These are phyloP conservation scores for Halichondria panicea DNA, from an alignment of 37 sponge, comb jelly and placozoan genomes.

Conservation along the genomic window DNA sequence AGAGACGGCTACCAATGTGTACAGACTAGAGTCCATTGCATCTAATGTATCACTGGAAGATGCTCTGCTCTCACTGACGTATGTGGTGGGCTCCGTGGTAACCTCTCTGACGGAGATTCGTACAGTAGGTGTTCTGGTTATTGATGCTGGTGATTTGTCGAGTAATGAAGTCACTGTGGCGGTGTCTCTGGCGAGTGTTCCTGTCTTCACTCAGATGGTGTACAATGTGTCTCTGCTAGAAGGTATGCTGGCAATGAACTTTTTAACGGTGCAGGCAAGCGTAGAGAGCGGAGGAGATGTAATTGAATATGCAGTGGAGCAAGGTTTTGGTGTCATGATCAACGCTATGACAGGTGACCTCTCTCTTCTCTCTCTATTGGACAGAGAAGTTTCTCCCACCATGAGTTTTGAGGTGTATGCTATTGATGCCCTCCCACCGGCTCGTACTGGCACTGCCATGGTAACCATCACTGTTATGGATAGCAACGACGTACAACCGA, in stretches of 20 bases:
- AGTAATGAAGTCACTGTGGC: constrained; percentile 35
- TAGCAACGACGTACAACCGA: constrained; percentile 49
- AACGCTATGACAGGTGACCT: constrained; percentile 40
- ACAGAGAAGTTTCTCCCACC: constrained; percentile 29
- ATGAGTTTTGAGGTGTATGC: constrained; percentile 64
- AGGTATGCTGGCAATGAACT: constrained; percentile 7
- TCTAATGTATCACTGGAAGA: constrained; percentile 7
- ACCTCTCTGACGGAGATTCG: constrained; percentile 12
- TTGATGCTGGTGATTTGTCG: constrained; percentile 23
- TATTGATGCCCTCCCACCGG: constrained; percentile 61
- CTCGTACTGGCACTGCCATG: constrained; percentile 70
- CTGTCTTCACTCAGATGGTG: constrained; percentile 24
- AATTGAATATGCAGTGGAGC: constrained; percentile 26
- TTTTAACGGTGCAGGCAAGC: constrained; percentile 57
- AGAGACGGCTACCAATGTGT: not conserved
- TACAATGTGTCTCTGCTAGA: constrained; percentile 43
- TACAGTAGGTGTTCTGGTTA: constrained; percentile 27
- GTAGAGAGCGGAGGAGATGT: constrained; percentile 59
- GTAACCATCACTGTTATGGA: constrained; percentile 62
- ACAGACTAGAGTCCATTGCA: not conserved
- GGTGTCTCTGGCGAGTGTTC: constrained; percentile 64
- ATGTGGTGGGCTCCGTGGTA: constrained; percentile 20
- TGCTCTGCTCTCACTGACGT: constrained; percentile 17
- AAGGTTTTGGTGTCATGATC: constrained; percentile 33
- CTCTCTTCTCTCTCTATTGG: constrained; percentile 36